Conservation (phyloP, 2,113 vertebrate genomes). For the Passer domesticus region DNA sequence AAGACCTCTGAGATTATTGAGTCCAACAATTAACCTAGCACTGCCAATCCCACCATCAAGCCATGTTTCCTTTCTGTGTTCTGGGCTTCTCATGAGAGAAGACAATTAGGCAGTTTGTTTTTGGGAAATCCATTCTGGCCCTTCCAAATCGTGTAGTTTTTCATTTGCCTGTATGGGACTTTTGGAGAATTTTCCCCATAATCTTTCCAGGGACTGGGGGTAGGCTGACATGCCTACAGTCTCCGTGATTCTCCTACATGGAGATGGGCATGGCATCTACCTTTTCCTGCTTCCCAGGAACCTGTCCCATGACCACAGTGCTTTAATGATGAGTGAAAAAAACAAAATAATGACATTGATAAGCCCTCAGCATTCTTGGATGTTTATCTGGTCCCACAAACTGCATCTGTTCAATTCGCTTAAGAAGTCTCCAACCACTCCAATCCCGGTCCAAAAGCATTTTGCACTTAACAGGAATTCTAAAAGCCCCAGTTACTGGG, state of each 20-base stretch:
- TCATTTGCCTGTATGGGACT: background rate
- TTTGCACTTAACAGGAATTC: background rate
- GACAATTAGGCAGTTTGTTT: background rate
- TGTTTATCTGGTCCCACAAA: background rate
- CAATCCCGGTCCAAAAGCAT: background rate
- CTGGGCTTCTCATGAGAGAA: background rate
- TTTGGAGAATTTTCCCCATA: background rate
- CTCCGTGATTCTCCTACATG: accelerated
- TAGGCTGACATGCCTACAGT: background rate
- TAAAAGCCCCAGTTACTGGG: background rate
- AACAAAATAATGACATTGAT: background rate
- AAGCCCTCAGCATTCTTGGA: background rate
- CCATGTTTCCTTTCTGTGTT: background rate
- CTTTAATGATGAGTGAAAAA: background rate
- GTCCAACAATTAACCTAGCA: background rate
- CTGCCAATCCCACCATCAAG: background rate
- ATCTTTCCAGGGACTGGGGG: background rate
- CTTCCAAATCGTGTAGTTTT: background rate
- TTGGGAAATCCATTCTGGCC: background rate
- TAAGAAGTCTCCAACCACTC: background rate
- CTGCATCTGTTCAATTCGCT: background rate
- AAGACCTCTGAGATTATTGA: background rate
- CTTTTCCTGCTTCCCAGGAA: background rate
- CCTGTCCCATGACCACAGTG: background rate
- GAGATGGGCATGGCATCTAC: background rate